phyloP scores from a whole-genome alignment of 2,888 invertebrate species.

The Serrognathus titanus region DNA sequence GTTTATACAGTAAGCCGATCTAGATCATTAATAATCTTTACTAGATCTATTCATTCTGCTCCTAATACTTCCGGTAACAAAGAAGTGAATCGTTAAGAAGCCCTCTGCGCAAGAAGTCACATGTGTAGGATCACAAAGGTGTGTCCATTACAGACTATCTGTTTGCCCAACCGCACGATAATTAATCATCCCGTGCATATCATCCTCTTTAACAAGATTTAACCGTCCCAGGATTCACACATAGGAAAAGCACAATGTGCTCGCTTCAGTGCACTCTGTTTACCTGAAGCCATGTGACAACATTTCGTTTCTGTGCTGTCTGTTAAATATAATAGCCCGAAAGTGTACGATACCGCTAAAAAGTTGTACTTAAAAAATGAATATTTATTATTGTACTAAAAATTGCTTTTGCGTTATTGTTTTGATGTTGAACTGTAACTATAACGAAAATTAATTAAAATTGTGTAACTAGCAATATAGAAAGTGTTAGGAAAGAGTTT shows the following conservation, averaged over 20 bases:
- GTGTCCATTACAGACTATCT: constrained; percentile 46
- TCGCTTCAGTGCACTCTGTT: constrained; percentile 1
- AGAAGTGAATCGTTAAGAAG: constrained; percentile 39
- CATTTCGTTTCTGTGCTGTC: no score
- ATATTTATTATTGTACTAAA: no score
- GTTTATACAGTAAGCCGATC: constrained; percentile 41
- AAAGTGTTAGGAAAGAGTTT: no score
- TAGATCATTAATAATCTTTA: constrained; percentile 49
- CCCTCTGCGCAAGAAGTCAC: constrained; percentile 32
- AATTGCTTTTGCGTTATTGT: no score
- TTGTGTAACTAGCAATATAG: no score
- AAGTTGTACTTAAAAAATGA: no score
- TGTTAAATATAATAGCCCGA: no score
- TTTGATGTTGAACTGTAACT: no score
- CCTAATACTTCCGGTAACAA: constrained; percentile 45
- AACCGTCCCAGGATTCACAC: constrained; percentile 39
- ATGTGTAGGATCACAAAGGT: constrained; percentile 35
- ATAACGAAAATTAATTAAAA: no score
- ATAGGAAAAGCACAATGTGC: constrained; percentile 24
- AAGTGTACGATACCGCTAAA: no score
- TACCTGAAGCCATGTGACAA: background rate
- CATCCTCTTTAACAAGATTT: constrained; percentile 49
- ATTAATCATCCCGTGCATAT: constrained; percentile 50
- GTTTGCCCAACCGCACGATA: constrained; percentile 45
- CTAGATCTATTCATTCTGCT: constrained; percentile 34